Base-by-base conservation (phyloP, 2,113 vertebrate species). In the Excalfactoria chinensis region DNA sequence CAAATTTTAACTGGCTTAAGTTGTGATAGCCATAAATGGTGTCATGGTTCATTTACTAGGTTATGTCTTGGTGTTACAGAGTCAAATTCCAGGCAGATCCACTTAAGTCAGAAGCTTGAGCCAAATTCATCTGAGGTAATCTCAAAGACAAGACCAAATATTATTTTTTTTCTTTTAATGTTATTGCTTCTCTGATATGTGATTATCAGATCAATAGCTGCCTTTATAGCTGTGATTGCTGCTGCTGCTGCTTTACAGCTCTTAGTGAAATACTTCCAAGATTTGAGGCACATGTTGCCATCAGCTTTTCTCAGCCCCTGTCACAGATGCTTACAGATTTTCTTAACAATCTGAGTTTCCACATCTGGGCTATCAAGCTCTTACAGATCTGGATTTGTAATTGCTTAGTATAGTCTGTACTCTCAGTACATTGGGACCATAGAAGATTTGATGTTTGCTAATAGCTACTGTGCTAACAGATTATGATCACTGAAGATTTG, bases 111-210 rank as follows among this genome's bases (percentile, higher is more conserved):
- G 97, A 98, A 98, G 90, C 90, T 95, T 41, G 97, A 98, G 92
- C 92, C 97, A 96, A 96, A 95, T 95, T 97, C 96, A 90, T 85
- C 95, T 73, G 97, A 98, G 98, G 98, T 98, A 98, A 97, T 90
- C 48, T 73, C 89, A 91, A 96, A 93, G 74, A 89, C 94, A 92
- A 95, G 93, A 95, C 75, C 79, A 85, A 83, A 73, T 44, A 12
- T 41, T 44, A 12, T 41, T 62, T 32, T 73, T 56, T 73, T 28
- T 58, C 63, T 93, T 80, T 84, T 15, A 71, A 86, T 96, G 73
- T 94, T 92, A 89, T 26, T 94, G 74, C 89, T 93, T 95, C 79
- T 96, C 85, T 96, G 56, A 48, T 93, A 84, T 35, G 34, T 88
- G 79, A 71, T 88, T 88, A 85, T 82, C 87, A 96, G 89, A 94